Conservation (phyloP, 2,888 invertebrate species). For the Spicauda simplicius region DNA sequence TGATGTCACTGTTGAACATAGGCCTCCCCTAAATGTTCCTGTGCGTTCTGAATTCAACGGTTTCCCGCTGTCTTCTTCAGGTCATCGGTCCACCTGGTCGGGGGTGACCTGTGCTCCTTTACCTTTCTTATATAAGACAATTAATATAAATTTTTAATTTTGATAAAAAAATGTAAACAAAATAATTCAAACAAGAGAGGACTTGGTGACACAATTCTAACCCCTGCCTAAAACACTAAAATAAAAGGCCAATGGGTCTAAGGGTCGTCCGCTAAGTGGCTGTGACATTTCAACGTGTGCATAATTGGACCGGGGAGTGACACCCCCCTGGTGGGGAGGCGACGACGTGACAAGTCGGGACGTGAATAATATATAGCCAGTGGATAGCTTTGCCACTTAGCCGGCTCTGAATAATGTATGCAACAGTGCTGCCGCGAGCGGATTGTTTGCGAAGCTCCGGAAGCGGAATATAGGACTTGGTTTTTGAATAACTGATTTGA, state of each 20-base stretch:
- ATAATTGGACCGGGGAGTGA: conserved; percentile 81
- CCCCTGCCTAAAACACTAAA: conserved; percentile 64
- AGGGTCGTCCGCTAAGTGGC: conserved; percentile 79
- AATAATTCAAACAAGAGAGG: neutral
- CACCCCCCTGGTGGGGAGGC: conserved; percentile 60
- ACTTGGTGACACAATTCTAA: conserved; percentile 55
- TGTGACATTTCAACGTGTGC: conserved; percentile 78
- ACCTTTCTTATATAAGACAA: no score
- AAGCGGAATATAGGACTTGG: conserved; percentile 31
- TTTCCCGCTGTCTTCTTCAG: no score
- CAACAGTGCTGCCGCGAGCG: conserved; percentile 55
- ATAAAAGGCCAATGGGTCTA: conserved; percentile 82
- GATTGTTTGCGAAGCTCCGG: conserved; percentile 54
- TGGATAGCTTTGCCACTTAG: conserved; percentile 82
- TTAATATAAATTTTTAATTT: no score
- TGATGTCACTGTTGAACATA: no score
- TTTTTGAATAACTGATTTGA: conserved; percentile 30
- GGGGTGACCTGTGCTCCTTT: no score
- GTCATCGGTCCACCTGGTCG: no score
- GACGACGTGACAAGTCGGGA: conserved; percentile 80
- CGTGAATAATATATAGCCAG: conserved; percentile 79
- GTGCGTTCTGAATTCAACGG: no score
- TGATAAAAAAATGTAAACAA: neutral
- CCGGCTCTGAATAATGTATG: conserved; percentile 75
- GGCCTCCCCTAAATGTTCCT: no score